Percentiles rank a stretch among this genome's conserved stretches.
Conservation (phyloP, 2,113 vertebrate genomes). For the Oryzias celebensis region DNA sequence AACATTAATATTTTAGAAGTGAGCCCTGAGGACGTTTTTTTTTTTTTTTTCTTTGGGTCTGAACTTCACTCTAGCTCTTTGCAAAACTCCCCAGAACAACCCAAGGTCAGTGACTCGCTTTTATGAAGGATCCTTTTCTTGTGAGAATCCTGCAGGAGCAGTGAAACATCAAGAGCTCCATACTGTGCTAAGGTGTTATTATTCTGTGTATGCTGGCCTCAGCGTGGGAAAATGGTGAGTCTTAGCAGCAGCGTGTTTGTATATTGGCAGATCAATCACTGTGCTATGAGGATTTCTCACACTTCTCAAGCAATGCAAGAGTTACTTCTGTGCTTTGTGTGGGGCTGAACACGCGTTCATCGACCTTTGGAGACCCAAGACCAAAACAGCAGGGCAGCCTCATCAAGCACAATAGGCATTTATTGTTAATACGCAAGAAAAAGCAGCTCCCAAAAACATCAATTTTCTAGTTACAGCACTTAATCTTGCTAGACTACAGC, state of each 20-base stretch:
- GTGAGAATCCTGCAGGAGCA: slow-evolving; percentile 14
- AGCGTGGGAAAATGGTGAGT: slow-evolving; percentile 22
- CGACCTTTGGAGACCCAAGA: no score
- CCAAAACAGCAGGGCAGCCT: no score
- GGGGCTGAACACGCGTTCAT: no score
- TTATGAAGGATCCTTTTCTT: slow-evolving; percentile 33
- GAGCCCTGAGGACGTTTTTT: slow-evolving; percentile 24
- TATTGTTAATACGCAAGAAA: no score
- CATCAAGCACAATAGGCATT: no score
- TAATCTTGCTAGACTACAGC: no score
- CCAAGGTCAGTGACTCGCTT: slow-evolving; percentile 39
- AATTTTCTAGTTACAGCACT: no score
- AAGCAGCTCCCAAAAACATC: no score
- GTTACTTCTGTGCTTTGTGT: neutral
- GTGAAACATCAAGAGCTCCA: slow-evolving; percentile 11
- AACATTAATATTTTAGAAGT: slow-evolving; percentile 58
- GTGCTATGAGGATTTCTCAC: slow-evolving; percentile 22
- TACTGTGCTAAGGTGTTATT: neutral
- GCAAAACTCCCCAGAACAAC: slow-evolving; percentile 18
- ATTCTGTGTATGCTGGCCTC: neutral
- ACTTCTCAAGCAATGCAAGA: slow-evolving; percentile 24
- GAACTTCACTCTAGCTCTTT: slow-evolving; percentile 36
- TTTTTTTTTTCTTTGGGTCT: slow-evolving; percentile 25
- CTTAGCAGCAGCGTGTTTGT: slow-evolving; percentile 9
- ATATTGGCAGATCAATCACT: slow-evolving; percentile 28